Conservation (phyloP, 2,113 vertebrate genomes). For the Grus americana region DNA sequence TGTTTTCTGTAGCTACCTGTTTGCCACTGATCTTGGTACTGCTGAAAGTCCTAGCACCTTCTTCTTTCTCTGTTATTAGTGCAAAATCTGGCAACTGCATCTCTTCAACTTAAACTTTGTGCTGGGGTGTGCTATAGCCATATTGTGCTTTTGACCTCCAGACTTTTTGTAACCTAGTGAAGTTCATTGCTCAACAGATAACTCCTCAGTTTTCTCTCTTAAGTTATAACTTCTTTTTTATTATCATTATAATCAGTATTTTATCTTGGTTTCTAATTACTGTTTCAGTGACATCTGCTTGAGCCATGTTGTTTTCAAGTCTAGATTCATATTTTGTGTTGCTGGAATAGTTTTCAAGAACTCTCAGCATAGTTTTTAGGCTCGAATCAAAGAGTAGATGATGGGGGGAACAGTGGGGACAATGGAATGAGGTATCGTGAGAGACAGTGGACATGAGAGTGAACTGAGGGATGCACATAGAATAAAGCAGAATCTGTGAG, state of each 20-base stretch:
- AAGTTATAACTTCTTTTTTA: background rate
- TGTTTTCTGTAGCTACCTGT: background rate
- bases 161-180: background rate
- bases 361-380: background rate
- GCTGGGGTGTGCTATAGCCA: background rate
- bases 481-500: background rate
- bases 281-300: background rate
- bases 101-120: background rate
- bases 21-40: background rate
- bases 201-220: background rate
- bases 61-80: background rate
- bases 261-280: background rate
- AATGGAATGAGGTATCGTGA: background rate
- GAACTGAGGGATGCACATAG: background rate
- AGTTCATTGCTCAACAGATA: background rate
- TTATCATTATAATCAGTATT: background rate
- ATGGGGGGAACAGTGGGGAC: background rate
- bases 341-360: background rate
- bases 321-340: background rate
- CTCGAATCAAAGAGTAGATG: background rate
- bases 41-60: rapidly evolving
- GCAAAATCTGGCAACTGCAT: background rate
- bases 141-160: background rate
- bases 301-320: background rate
- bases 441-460: background rate